Percentiles rank a stretch among this genome's conserved stretches.
Evolutionary conservation across 2,888 invertebrate genomes (phyloP).

Genomic region (Synanthedon andrenaeformis): DNA sequence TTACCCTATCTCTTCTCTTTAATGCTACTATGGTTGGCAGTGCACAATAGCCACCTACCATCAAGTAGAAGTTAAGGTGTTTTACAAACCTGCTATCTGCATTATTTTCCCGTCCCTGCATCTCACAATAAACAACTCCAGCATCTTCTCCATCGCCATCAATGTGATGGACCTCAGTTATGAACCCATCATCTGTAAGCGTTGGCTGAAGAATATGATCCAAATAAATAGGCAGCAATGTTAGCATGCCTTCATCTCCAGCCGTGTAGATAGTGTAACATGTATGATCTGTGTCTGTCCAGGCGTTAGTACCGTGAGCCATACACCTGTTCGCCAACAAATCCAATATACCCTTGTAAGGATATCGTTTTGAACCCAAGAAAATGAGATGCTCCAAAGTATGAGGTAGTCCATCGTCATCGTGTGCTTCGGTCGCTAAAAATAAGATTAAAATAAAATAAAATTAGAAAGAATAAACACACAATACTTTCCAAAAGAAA

Average conservation of each 20-base stretch:
- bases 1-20: too few relatives aligned
- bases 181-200: slow-evolving; percentile 82
- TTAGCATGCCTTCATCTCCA: slow-evolving; percentile 84
- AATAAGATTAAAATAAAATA: slow-evolving; percentile 5
- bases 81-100: slow-evolving; percentile 72
- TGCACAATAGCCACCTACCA: too few relatives aligned
- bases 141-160: slow-evolving; percentile 90
- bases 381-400: slow-evolving; percentile 93
- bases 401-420: slow-evolving; percentile 93
- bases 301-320: slow-evolving; percentile 93
- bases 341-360: slow-evolving; percentile 90
- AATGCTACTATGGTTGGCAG: too few relatives aligned
- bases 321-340: slow-evolving; percentile 89
- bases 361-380: slow-evolving; percentile 89
- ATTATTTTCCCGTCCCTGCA: slow-evolving; percentile 89
- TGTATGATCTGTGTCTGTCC: slow-evolving; percentile 89
- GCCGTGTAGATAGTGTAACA: slow-evolving; percentile 91
- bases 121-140: slow-evolving; percentile 96
- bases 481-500: neutral
- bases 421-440: slow-evolving; percentile 89
- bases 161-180: slow-evolving; percentile 93
- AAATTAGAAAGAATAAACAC: neutral
- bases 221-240: slow-evolving; percentile 89
- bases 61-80: too few relatives aligned
- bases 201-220: slow-evolving; percentile 91